Conservation (phyloP, 1,140 invertebrate genomes). For the Ceratosolen solmsi region DNA sequence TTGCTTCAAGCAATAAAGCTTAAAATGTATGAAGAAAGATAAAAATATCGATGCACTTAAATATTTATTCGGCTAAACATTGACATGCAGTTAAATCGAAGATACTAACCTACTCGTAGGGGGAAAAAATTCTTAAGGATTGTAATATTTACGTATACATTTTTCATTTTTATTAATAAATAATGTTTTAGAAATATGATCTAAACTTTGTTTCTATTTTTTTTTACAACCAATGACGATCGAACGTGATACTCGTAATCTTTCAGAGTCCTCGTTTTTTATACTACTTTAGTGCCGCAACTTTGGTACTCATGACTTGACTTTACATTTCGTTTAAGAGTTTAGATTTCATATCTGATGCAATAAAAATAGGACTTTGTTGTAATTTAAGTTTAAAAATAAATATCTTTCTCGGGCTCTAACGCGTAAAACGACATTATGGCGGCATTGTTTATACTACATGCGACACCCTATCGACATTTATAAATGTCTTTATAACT, state of each 20-base stretch:
- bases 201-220: too few species aligned
- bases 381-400: not conserved
- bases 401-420: too few species aligned
- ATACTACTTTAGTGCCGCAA: not conserved
- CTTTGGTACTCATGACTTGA: not conserved
- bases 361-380: not conserved
- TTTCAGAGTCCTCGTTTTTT: not conserved
- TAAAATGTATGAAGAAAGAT: not conserved
- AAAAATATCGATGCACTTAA: not conserved
- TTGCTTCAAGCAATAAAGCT: not conserved
- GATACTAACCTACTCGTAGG: not conserved
- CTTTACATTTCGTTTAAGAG: not conserved
- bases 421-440: too few species aligned
- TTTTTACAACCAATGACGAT: conserved; percentile 12
- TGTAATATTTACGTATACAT: not conserved
- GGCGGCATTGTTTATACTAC: too few species aligned
- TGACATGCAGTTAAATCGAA: not conserved
- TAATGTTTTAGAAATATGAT: not conserved
- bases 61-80: not conserved
- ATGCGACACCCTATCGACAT: too few species aligned
- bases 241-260: not conserved
- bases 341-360: not conserved
- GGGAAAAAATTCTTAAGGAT: not conserved
- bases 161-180: not conserved
- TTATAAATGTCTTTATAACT: too few species aligned